Evolutionary conservation across 2,888 invertebrate species (phyloP), one percentile per base, ranked within the genome.

Genomic region (Lingula anatina): DNA sequence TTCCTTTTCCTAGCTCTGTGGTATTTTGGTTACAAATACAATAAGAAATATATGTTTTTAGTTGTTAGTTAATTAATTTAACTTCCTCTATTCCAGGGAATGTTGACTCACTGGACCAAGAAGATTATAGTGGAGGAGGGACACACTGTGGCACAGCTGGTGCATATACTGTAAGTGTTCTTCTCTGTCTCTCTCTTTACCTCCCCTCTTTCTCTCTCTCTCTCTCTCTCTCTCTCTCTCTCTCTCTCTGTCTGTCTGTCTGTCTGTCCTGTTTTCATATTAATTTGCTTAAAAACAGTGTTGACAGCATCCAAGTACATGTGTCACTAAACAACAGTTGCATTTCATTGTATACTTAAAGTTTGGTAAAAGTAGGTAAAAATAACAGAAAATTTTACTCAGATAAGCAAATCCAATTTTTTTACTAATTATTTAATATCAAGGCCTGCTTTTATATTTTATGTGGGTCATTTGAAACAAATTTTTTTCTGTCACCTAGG

Each of bases 81-180:
- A 7, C 18, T 5, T 31, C 7, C 24, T 1, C 21, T 21, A 27
- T 47, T 40, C n/a, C 55, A 70, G 69, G 66, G 68, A 5, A 94
- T 96, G 91, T 80, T 97, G 42, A 92, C 92, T 0, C 93, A 96
- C 74, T 96, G 95, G 93, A 96, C 97, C 3, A 97, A 95, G 79
- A 97, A 97, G 78, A 94, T 97, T 49, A 91, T 99, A 41, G 89
- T 95, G 0, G 99, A 99, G 74, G 97, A 99, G 73, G 95, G 96
- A 0, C 95, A 99, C 74, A 90, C 92, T 0, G 88, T 94, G 81
- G 90, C 91, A 58, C 97, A 97, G 74, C 81, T 97, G 23, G 92
- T 92, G 70, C 97, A 99, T 70, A 93, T 97, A 60, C 79, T 99
- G 61, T 77, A 55, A 65, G 77, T 68, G 36, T 9, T 31, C n/a